A percentile compares a stretch with the other conserved stretches of the same genome.
Conservation (phyloP, 2,797 vertebrate genomes). For the Hephaestus fuliginosus region DNA sequence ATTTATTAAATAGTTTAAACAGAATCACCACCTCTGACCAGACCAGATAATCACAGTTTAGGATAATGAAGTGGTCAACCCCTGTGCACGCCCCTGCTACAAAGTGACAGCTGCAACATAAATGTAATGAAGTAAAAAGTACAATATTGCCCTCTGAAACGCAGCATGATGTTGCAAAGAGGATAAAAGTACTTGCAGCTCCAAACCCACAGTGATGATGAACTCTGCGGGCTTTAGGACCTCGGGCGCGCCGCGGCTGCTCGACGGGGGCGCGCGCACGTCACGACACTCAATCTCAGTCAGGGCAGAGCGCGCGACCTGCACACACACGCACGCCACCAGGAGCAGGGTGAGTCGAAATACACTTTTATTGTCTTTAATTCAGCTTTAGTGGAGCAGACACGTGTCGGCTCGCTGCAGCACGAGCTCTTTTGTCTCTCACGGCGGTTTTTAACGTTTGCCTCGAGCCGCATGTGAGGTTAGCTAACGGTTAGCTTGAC, state of each 20-base stretch:
- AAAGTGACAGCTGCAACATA: background rate
- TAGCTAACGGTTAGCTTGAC: constrained; percentile 66
- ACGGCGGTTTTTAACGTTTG: background rate
- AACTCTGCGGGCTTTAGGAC: constrained; percentile 64
- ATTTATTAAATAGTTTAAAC: no score
- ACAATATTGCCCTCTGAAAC: background rate
- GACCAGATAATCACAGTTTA: no score
- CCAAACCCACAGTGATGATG: background rate
- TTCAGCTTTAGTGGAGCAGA: rapidly evolving
- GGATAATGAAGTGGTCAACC: no score
- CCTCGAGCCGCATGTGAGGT: constrained; percentile 40
- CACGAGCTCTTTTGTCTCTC: background rate
- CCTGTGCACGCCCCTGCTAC: no score
- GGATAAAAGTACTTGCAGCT: background rate
- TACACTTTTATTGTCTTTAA: background rate
- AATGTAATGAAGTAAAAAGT: background rate
- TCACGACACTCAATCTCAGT: constrained; percentile 70
- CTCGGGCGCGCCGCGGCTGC: constrained; percentile 36
- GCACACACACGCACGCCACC: background rate
- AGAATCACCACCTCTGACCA: no score
- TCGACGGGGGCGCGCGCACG: constrained; percentile 57
- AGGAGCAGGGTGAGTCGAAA: constrained; percentile 76
- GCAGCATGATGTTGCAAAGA: background rate
- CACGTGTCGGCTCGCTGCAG: rapidly evolving
- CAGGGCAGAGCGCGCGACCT: constrained; percentile 45